These are phyloP conservation scores for Coptodon rendalli DNA, from an alignment of 2,113 vertebrate genomes.

Conservation along the genomic window DNA sequence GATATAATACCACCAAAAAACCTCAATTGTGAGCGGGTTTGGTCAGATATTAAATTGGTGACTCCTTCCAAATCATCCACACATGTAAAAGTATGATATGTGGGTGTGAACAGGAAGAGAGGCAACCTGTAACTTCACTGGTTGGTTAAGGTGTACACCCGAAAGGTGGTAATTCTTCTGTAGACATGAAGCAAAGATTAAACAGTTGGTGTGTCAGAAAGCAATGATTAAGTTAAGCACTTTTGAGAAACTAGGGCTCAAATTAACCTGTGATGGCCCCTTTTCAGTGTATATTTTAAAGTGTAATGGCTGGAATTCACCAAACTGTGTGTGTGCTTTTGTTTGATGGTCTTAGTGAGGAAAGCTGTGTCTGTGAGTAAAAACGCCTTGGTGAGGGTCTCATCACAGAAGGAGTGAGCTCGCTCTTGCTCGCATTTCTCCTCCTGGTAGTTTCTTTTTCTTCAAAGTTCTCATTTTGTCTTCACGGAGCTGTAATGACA, in stretches of 20 bases:
- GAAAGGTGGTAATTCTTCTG: neutral
- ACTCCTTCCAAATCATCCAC: neutral
- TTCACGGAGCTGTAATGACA: constrained; percentile 52
- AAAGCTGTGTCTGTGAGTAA: neutral
- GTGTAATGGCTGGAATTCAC: neutral
- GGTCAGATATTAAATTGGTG: neutral
- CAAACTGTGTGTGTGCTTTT: neutral
- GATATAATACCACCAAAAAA: neutral
- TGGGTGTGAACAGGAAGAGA: neutral
- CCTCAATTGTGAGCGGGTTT: fast-evolving
- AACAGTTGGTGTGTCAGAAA: neutral
- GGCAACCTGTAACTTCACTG: neutral
- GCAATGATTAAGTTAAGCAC: neutral
- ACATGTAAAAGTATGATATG: neutral
- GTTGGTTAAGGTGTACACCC: fast-evolving
- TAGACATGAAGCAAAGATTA: neutral
- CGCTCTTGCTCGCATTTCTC: neutral
- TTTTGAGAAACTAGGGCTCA: neutral
- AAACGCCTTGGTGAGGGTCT: neutral
- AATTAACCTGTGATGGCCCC: neutral
- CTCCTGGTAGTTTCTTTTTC: neutral
- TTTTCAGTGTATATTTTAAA: neutral
- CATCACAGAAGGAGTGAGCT: constrained; percentile 35
- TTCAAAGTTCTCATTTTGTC: neutral
- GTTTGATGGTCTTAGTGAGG: neutral